Base-by-base conservation (phyloP, 2,888 invertebrate genomes). In the Plagodis pulveraria region DNA sequence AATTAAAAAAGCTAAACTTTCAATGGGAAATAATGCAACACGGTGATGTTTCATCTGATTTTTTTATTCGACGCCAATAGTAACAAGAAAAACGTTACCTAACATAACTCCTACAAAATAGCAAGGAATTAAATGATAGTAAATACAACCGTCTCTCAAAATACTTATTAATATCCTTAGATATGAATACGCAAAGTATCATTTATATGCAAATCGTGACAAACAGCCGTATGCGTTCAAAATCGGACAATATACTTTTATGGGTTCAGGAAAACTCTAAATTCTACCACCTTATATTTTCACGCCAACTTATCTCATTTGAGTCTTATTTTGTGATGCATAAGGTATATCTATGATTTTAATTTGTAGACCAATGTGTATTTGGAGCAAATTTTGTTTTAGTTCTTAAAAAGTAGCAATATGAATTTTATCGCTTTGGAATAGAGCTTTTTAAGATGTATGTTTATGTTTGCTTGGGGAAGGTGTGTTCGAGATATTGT, bases 241-340 rank as follows among this genome's bases (percentile, higher is more conserved):
- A 84, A 84, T 88, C 90, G 90, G 89, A 89, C 90, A 87, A 91
- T 91, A 91, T 91, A 91, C 83, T 91, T 91, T 91, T 90, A 91
- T 88, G 85, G 83, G 46, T 78, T 75, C 81, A 86, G 84, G 87
- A 89, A 89, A 88, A 89, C 85, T 83, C 84, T 76, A 83, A 80
- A 79, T 72, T 77, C 71, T 67, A 71, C 82, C 73, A 80, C 53
- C 32, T 62, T 72, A 69, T 38, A 38, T 11, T 48, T 67, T 35
- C 65, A 51, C 4, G 11, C n/a, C n/a, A 38, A n/a, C 5, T 35
- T 49, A 48, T 35, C 42, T 63, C 73, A 63, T 56, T 65, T 58
- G 12, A 61, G 69, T 72, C 61, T 50, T 78, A 73, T 53, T 0
- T 0, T 9, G 8, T 33, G 0, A 1, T 12, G 11, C 42, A 57